Evolutionary conservation across 2,113 vertebrate species (phyloP).

Genomic region (Lepus timidus): DNA sequence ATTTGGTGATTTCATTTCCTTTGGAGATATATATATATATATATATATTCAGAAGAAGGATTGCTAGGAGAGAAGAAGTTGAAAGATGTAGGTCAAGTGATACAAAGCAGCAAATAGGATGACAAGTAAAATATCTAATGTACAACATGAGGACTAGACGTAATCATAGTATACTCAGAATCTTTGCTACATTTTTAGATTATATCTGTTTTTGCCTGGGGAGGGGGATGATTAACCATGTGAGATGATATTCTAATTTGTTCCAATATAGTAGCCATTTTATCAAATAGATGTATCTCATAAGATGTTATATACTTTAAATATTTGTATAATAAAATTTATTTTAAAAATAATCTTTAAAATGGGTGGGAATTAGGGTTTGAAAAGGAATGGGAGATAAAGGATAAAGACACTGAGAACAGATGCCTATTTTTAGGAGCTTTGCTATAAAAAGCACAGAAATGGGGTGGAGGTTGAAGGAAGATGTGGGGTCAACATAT

Average conservation of each 20-base stretch:
- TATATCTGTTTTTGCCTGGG: background rate
- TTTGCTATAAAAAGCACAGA: constrained; percentile 32
- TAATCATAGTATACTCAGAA: background rate
- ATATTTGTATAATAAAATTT: background rate
- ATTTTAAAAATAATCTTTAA: background rate
- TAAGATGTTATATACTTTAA: background rate
- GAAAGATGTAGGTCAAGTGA: background rate
- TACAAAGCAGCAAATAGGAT: background rate
- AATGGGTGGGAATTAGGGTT: background rate
- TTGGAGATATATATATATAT: background rate
- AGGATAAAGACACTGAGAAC: background rate
- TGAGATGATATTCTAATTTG: background rate
- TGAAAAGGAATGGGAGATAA: background rate
- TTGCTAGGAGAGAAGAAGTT: background rate
- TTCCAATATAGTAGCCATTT: background rate
- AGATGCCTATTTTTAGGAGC: constrained; percentile 20
- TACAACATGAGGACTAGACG: background rate
- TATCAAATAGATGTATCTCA: background rate
- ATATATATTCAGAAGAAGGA: background rate
- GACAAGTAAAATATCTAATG: background rate
- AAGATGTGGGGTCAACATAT: background rate
- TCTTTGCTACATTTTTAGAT: background rate
- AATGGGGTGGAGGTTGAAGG: background rate
- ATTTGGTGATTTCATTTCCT: background rate
- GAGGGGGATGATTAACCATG: background rate